These are phyloP conservation scores for Hyposoter dolosus DNA, from an alignment of 2,888 invertebrate genomes.

Conservation along the genomic window DNA sequence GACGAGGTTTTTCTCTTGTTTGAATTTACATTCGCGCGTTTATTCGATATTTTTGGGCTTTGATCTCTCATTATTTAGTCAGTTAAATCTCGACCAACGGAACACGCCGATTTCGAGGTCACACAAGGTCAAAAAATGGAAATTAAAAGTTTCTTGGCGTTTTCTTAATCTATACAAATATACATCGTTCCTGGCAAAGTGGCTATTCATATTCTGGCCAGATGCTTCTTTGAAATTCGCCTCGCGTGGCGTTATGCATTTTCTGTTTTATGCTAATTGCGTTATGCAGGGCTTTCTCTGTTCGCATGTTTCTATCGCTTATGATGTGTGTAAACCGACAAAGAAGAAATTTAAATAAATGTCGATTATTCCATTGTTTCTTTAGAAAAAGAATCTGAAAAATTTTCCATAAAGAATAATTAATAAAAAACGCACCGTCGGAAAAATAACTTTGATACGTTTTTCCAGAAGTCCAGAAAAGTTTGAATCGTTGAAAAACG, in stretches of 20 bases:
- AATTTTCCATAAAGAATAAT: background rate
- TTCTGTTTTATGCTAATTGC: slow-evolving; percentile 58
- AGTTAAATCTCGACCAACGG: slow-evolving; percentile 10
- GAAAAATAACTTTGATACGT: no score
- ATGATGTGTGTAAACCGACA: background rate
- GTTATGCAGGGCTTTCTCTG: slow-evolving; percentile 35
- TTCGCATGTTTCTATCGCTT: background rate
- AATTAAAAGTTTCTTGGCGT: background rate
- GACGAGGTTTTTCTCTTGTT: background rate
- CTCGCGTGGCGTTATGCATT: slow-evolving; percentile 19
- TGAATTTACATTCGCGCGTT: background rate
- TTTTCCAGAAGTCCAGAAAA: background rate
- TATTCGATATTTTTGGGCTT: background rate
- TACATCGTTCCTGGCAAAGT: slow-evolving; percentile 9
- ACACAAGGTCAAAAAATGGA: background rate
- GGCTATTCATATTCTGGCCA: slow-evolving; percentile 35
- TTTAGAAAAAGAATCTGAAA: background rate
- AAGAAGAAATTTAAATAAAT: background rate
- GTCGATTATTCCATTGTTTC: background rate
- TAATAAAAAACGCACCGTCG: background rate
- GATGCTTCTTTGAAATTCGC: slow-evolving; percentile 19
- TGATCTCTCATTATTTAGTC: slow-evolving; percentile 9
- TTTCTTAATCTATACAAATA: slow-evolving; percentile 15
- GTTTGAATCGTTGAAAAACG: background rate
- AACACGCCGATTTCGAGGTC: background rate